Percentiles rank a stretch among this genome's conserved stretches.
Evolutionary conservation across 2,888 invertebrate species (phyloP).

Genomic region (Frankliniella intonsa): DNA sequence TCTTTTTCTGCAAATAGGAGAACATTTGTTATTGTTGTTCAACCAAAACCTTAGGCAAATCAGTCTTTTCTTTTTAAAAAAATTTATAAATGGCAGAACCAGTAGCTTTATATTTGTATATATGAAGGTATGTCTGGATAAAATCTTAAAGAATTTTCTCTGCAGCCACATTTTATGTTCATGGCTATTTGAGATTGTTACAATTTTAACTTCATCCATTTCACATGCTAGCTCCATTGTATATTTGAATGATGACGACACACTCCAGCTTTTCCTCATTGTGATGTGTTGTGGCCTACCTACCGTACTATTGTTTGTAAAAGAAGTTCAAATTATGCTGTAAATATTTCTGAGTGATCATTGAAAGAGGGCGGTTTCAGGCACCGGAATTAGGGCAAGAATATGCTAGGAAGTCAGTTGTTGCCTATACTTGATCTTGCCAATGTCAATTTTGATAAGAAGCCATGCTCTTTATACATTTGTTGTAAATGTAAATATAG

Average conservation of each 20-base stretch:
- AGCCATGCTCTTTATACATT: constrained; percentile 5
- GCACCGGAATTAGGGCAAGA: background rate
- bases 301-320: background rate
- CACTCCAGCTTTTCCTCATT: background rate
- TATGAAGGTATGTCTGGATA: background rate
- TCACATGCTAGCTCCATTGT: background rate
- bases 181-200: background rate
- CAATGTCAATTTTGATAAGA: constrained; percentile 5
- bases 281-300: constrained; percentile 22
- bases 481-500: constrained; percentile 25
- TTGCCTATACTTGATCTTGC: background rate
- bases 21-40: background rate
- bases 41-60: constrained; percentile 1
- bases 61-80: background rate
- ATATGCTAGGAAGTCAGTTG: background rate
- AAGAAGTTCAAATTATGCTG: constrained; percentile 6
- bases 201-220: constrained; percentile 1
- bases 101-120: constrained; percentile 11
- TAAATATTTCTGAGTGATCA: constrained; percentile 12
- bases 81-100: background rate
- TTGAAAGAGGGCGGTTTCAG: background rate
- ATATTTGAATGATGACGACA: background rate
- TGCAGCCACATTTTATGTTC: background rate
- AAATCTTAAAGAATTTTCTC: background rate
- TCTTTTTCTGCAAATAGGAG: background rate